Percentiles rank a stretch among this genome's conserved stretches.
phyloP scores from a whole-genome alignment of 2,888 invertebrate species.

The Cerastis rubricosa region DNA sequence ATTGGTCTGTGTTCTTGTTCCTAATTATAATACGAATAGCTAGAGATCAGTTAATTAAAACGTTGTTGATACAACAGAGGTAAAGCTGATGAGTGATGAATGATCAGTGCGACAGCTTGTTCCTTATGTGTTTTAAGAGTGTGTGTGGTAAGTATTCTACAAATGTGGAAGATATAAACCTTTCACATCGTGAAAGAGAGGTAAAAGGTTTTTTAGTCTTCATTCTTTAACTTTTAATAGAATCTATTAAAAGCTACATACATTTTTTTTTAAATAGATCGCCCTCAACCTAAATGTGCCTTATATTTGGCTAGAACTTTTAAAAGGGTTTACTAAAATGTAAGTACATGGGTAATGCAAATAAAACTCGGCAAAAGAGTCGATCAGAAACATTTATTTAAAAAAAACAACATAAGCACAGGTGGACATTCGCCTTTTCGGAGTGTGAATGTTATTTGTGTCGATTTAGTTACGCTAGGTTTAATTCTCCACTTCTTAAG shows the following conservation, averaged over 20 bases:
- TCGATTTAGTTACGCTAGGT: too few species aligned
- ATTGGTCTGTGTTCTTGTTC: too few species aligned
- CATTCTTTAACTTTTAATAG: too few species aligned
- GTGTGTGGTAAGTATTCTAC: not conserved
- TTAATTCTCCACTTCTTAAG: not conserved
- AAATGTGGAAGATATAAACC: not conserved
- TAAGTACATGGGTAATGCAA: not conserved
- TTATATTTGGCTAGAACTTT: too few species aligned
- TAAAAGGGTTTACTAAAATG: too few species aligned
- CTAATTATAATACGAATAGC: too few species aligned
- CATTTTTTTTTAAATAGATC: not conserved
- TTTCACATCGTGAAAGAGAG: not conserved
- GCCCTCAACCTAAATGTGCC: not conserved
- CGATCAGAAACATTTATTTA: not conserved
- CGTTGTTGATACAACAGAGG: not conserved
- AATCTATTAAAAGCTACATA: not conserved
- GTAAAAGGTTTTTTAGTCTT: too few species aligned
- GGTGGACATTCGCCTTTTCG: too few species aligned
- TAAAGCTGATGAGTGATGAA: not conserved
- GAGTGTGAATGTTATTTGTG: not conserved
- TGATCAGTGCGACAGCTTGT: not conserved
- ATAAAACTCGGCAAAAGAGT: slow-evolving; percentile 19
- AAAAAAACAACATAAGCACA: slow-evolving; percentile 3
- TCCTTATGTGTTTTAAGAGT: too few species aligned
- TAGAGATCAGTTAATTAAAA: too few species aligned